Conservation (phyloP, 2,113 vertebrate genomes). For the Tragelaphus scriptus region DNA sequence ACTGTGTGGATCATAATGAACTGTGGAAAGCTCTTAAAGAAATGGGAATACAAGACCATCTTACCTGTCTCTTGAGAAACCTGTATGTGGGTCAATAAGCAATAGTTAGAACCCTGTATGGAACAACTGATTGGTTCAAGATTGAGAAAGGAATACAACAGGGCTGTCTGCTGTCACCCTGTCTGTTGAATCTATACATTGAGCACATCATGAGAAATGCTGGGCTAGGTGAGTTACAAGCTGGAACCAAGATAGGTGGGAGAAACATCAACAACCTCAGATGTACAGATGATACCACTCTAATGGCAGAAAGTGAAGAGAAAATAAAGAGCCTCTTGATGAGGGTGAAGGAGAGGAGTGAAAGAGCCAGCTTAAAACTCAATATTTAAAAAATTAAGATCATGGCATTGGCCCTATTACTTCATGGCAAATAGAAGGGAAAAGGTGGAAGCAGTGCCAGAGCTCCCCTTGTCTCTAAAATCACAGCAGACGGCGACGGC, state of each 20-base stretch:
- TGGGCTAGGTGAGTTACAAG: neutral
- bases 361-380: neutral
- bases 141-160: neutral
- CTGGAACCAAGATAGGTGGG: neutral
- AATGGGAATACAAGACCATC: neutral
- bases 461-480: neutral
- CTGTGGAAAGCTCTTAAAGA: neutral
- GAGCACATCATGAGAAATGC: neutral
- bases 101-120: neutral
- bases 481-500: accelerated
- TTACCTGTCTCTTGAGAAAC: neutral
- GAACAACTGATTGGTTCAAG: neutral
- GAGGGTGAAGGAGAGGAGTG: neutral
- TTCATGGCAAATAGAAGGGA: neutral
- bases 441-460: neutral
- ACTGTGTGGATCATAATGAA: neutral
- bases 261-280: neutral
- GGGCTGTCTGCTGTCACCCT: neutral
- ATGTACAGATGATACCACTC: neutral
- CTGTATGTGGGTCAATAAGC: neutral
- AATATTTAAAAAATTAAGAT: neutral
- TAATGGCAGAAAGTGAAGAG: neutral
- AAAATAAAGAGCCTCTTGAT: neutral
- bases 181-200: neutral
- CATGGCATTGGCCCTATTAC: neutral